These are phyloP conservation scores for Trichosurus vulpecula DNA, from an alignment of 2,797 vertebrate genomes.

Conservation along the genomic window DNA sequence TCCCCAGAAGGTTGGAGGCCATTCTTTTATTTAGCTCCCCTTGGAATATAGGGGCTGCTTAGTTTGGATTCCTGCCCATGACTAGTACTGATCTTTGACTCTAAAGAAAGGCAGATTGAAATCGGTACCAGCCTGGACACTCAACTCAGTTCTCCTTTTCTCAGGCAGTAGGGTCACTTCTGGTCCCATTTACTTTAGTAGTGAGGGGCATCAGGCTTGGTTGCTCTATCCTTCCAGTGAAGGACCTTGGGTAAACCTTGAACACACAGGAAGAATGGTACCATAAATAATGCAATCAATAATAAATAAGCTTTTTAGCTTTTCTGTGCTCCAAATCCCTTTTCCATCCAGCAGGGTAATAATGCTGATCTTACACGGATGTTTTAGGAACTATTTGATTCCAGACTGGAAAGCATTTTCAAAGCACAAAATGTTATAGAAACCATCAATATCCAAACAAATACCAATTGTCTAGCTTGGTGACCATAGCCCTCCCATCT, in stretches of 20 bases:
- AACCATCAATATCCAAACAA: slow-evolving; percentile 10
- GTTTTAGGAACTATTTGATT: neutral
- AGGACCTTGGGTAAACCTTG: neutral
- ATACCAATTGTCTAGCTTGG: neutral
- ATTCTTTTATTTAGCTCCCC: neutral
- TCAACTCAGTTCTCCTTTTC: neutral
- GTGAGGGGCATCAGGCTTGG: neutral
- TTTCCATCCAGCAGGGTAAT: neutral
- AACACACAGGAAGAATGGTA: slow-evolving; percentile 5
- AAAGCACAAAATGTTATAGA: neutral
- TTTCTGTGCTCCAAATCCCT: slow-evolving; percentile 13
- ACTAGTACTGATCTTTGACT: neutral
- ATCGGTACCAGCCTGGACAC: neutral
- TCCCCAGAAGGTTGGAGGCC: neutral
- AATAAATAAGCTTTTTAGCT: slow-evolving; percentile 10
- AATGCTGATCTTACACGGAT: neutral
- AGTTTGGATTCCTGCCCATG: neutral
- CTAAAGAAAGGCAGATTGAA: neutral
- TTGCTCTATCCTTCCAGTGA: neutral
- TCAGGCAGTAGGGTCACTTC: fast-evolving
- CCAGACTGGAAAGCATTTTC: slow-evolving; percentile 20
- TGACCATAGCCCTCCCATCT: neutral
- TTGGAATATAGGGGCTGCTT: neutral
- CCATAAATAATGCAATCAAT: neutral
- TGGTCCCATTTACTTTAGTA: neutral